A percentile compares a stretch with the other conserved stretches of the same genome.
phyloP scores from a whole-genome alignment of 2,113 vertebrate species.

The Silurus glanis region DNA sequence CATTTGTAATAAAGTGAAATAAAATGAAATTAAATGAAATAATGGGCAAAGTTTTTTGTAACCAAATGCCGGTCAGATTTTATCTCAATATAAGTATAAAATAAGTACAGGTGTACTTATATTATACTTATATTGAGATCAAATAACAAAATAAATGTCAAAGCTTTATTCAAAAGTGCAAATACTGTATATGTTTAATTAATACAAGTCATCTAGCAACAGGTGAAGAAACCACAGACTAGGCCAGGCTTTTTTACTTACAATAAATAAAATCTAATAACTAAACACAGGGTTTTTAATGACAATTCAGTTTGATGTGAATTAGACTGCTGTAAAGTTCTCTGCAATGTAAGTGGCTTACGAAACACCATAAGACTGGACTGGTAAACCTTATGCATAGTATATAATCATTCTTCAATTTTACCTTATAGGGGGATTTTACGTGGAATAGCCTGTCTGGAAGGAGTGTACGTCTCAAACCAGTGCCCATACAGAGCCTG shows the following conservation, averaged over 20 bases:
- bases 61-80: neutral
- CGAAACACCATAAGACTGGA: neutral
- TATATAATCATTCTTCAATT: neutral
- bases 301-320: neutral
- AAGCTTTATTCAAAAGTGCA: neutral
- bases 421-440: constrained; percentile 82
- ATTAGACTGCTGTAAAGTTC: neutral
- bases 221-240: neutral
- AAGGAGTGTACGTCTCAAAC: constrained; percentile 84
- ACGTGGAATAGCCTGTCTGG: constrained; percentile 94
- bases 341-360: neutral
- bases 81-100: no score
- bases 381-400: neutral
- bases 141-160: neutral
- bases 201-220: neutral
- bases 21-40: neutral
- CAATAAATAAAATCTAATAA: neutral
- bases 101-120: neutral
- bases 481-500: constrained; percentile 91
- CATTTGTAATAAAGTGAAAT: neutral
- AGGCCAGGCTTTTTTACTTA: neutral
- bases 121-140: neutral
- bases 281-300: neutral
- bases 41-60: neutral
- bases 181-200: neutral